phyloP scores from a whole-genome alignment of 1,140 invertebrate genomes.

The Aphidius ervi region DNA sequence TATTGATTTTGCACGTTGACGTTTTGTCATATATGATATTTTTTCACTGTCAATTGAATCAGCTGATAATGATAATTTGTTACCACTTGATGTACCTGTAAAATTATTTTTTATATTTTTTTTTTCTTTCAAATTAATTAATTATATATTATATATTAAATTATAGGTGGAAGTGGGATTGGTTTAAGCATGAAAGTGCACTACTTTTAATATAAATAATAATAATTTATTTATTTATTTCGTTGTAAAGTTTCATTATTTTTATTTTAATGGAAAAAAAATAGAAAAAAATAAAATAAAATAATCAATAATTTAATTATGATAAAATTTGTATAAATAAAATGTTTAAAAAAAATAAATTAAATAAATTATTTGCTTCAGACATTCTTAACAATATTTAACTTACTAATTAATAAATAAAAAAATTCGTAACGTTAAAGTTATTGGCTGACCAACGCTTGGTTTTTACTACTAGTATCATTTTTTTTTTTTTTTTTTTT shows the following conservation, averaged over 20 bases:
- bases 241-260: slow-evolving; percentile 13
- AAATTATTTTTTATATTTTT: slow-evolving; percentile 21
- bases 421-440: too few species aligned
- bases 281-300: slow-evolving; percentile 6
- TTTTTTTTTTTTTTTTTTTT: too few species aligned
- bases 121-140: too few species aligned
- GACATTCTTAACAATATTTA: too few species aligned
- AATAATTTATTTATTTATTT: slow-evolving; percentile 6
- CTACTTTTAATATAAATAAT: slow-evolving; percentile 10
- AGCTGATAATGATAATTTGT: slow-evolving; percentile 67
- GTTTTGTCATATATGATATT: slow-evolving; percentile 57
- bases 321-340: not conserved
- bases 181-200: slow-evolving; percentile 8
- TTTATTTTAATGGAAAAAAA: too few species aligned
- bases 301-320: too few species aligned
- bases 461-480: too few species aligned
- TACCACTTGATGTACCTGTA: slow-evolving; percentile 58
- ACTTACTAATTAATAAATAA: too few species aligned
- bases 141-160: too few species aligned
- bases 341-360: not conserved
- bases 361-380: too few species aligned
- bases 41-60: slow-evolving; percentile 65
- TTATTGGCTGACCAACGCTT: too few species aligned
- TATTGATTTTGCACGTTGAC: slow-evolving; percentile 65
- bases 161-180: too few species aligned